Conservation (phyloP, 2,113 vertebrate genomes). For the Eidolon helvum region DNA sequence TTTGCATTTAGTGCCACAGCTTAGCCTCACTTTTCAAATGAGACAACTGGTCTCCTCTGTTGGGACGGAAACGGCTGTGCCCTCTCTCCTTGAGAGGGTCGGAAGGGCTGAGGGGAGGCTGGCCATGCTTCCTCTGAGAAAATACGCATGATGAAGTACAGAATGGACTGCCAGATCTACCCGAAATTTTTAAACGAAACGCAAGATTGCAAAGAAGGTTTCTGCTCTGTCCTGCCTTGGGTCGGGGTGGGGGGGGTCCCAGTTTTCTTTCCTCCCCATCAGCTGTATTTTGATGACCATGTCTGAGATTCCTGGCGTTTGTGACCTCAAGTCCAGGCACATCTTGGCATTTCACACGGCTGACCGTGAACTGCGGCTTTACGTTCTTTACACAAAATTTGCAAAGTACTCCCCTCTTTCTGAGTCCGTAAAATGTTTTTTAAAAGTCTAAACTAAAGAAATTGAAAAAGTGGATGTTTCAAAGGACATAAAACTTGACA, state of each 20-base stretch:
- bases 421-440: background rate
- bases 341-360: fast-evolving
- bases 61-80: background rate
- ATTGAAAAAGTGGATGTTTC: background rate
- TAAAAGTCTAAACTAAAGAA: background rate
- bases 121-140: background rate
- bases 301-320: background rate
- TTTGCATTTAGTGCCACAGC: background rate
- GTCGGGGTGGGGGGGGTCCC: background rate
- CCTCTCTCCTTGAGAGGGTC: too few relatives aligned
- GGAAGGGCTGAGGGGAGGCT: fast-evolving
- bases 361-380: fast-evolving
- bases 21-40: background rate
- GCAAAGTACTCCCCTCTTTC: background rate
- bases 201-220: background rate
- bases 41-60: fast-evolving
- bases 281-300: background rate
- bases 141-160: background rate
- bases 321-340: too few relatives aligned
- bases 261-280: fast-evolving
- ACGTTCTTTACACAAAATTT: background rate
- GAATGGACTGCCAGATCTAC: background rate
- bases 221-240: background rate
- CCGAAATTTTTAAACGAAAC: background rate
- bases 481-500: background rate